Evolutionary conservation across 1,140 invertebrate genomes (phyloP), one percentile per base, ranked within the genome.

Genomic region (Pollicipes pollicipes): DNA sequence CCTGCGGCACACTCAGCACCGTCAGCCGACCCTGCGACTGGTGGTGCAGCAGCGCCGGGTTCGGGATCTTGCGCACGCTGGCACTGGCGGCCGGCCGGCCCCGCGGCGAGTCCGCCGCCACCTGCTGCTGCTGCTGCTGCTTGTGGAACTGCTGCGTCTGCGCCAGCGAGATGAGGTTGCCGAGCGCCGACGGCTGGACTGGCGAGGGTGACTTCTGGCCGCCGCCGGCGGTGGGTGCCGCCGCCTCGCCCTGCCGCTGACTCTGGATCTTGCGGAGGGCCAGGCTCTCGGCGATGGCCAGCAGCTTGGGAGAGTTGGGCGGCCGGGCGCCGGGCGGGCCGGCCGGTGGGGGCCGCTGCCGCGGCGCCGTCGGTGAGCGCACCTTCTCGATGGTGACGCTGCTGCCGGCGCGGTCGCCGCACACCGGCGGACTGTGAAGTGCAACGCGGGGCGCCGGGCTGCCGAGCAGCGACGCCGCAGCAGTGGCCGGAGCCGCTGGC

Each of bases 21-120:
- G 72, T 72, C 31, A 75, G 72, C 32, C 75, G 70, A 26, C 72
- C 73, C 71, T 74, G 73, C 29, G 73, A 74, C 71, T 74, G 75
- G 31, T 74, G 75, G 63, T 72, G 73, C 13, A 75, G 66, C 6
- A 74, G 71, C 29, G 75, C 73, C 8, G 75, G 75, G 70, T 75
- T 74, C n/a, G 75, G 75, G 70, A 75, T 75, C 72, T 75, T 30
- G 21, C n/a, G 27, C 16, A n/a, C 64, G 10, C 13, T 24, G 17
- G 13, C 24, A 21, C 45, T 24, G 45, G 10, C 21, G 13, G 21
- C 45, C 45, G 45, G 45, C 45, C 45, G 45, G 45, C 45, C 8
- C 17, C 45, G 45, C 45, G 45, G 10, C 45, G 45, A 10, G 6
- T 21, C 45, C 10, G 45, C 45, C 45, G 45, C 8, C 45, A 21